Evolutionary conservation across 2,888 invertebrate species (phyloP).

Genomic region (Pasiphila rectangulata): DNA sequence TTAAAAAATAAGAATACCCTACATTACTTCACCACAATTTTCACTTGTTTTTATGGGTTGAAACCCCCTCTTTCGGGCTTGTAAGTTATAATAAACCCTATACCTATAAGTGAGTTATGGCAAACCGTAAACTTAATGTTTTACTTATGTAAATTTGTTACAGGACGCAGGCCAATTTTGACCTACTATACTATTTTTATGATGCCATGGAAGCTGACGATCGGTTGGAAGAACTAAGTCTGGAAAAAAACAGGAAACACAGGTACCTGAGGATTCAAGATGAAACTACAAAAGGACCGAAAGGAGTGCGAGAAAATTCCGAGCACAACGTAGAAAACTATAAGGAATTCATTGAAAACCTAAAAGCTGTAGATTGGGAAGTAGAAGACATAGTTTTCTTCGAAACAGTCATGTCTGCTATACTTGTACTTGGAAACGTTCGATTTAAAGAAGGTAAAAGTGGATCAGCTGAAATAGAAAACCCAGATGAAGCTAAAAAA

Average conservation of each 20-base stretch:
- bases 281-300: conserved; percentile 77
- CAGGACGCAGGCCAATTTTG: conserved; percentile 93
- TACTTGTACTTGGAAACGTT: conserved; percentile 89
- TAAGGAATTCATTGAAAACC: conserved; percentile 82
- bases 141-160: conserved; percentile 30
- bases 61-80: too few relatives aligned
- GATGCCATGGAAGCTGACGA: conserved; percentile 88
- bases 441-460: conserved; percentile 85
- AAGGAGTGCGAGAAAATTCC: conserved; percentile 84
- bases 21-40: too few relatives aligned
- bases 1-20: too few relatives aligned
- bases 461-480: conserved; percentile 86
- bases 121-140: too few relatives aligned
- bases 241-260: conserved; percentile 86
- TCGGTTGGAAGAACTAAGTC: conserved; percentile 83
- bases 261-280: conserved; percentile 86
- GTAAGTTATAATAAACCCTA: too few relatives aligned
- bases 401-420: conserved; percentile 86
- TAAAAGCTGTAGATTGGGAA: conserved; percentile 86
- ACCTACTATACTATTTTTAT: conserved; percentile 94
- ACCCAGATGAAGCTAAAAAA: conserved; percentile 84
- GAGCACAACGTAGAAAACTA: conserved; percentile 83
- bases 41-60: too few relatives aligned
- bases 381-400: conserved; percentile 86
- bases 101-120: too few relatives aligned